Evolutionary conservation across 1,140 invertebrate genomes (phyloP), one percentile per base, ranked within the genome.

Genomic region (Hyles euphorbiae): DNA sequence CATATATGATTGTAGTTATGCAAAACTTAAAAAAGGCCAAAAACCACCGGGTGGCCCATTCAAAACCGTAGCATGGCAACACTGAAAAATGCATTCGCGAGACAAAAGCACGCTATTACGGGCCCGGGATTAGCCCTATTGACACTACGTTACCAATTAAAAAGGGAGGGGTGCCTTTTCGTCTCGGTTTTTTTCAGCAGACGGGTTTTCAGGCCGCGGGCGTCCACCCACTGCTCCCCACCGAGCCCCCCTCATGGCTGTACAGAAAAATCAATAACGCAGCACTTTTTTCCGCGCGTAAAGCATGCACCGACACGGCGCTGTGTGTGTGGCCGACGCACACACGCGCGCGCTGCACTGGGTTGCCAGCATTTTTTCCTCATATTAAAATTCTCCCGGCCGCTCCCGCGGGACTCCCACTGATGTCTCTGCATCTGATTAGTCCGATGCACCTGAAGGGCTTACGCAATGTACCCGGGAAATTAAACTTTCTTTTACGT

Each of bases 101-200:
- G 74, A 86, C 83, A 86, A 88, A 84, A 87, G 82, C 72, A 77
- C 73, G 75, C 83, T 81, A 87, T 87, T 84, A 88, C 82, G 66
- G 67, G 63, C 71, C 69, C 78, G 72, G 81, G 83, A 88, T 88
- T 88, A 87, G 83, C 83, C 79, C 85, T 87, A 88, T 87, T 88
- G 83, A 87, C 85, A 88, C 83, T 87, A 86, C 82, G 82, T 88
- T 87, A 84, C 85, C 85, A 87, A 88, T 88, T 88, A 87, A 88
- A 88, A 88, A 80, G 78, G 82, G 81, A 75, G 83, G 81, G 85
- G 83, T 83, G 85, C 81, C 81, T 84, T 88, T 88, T 87, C 85
- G 85, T 88, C 83, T 88, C 85, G 78, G 77, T 81, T 87, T 88
- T 76, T 88, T 88, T 88, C 85, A 88, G 79, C 83, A 86, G 83